phyloP scores from a whole-genome alignment of 2,888 invertebrate genomes.

The Hydroisotoma schaefferi region DNA sequence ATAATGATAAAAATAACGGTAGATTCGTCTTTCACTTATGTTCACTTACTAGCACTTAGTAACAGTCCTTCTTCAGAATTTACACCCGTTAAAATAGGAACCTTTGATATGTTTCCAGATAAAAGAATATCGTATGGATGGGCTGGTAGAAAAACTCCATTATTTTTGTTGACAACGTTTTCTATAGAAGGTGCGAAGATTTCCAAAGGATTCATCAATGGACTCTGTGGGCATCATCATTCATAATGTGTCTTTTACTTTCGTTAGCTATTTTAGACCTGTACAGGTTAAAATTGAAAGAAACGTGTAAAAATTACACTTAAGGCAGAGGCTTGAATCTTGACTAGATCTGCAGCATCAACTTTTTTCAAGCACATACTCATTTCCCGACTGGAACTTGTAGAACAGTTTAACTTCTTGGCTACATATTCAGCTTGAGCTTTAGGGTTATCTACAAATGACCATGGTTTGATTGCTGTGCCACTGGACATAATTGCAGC shows the following conservation, averaged over 20 bases:
- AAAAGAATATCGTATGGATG: constrained; percentile 43
- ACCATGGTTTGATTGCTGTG: constrained; percentile 41
- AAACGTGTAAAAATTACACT: constrained; percentile 17
- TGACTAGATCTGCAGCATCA: constrained; percentile 21
- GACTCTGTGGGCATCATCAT: constrained; percentile 36
- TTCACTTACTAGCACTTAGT: constrained; percentile 34
- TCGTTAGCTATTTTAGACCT: too few species aligned
- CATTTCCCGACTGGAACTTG: constrained; percentile 10
- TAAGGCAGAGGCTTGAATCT: constrained; percentile 27
- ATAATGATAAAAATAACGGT: not conserved
- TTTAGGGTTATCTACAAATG: constrained; percentile 28
- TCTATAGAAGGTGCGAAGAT: constrained; percentile 44
- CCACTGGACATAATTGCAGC: constrained; percentile 40
- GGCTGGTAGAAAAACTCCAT: constrained; percentile 29
- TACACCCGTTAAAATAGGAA: constrained; percentile 36
- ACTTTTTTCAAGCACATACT: constrained; percentile 30
- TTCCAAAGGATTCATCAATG: constrained; percentile 37
- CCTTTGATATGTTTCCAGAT: constrained; percentile 30
- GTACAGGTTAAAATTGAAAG: too few species aligned
- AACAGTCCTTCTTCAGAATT: constrained; percentile 43
- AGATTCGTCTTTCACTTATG: not conserved
- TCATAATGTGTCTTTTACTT: too few species aligned
- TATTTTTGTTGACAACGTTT: not conserved
- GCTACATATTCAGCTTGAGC: constrained; percentile 29
- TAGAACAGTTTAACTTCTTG: constrained; percentile 29